Evolutionary conservation across 2,113 vertebrate species (phyloP).

Genomic region (Leptobrachium ailaonicum): DNA sequence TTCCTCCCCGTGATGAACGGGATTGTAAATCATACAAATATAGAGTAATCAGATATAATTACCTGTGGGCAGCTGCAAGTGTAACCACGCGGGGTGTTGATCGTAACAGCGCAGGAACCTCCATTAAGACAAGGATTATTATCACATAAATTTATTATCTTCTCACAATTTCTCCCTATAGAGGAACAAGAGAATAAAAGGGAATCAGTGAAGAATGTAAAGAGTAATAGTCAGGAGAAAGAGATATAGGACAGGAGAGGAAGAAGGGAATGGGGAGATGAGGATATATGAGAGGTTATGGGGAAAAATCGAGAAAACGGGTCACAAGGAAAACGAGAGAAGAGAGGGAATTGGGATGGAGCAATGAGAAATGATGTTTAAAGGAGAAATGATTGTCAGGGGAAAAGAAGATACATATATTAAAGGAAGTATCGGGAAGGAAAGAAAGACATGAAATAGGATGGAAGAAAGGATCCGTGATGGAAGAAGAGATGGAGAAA

Average conservation of each 20-base stretch:
- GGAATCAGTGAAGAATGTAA: conserved; percentile 59
- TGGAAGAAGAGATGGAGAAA: neutral
- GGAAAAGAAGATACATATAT: no score
- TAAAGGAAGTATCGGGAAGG: neutral
- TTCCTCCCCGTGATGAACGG: no score
- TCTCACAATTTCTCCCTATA: conserved; percentile 61
- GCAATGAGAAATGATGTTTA: neutral
- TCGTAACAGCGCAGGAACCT: conserved; percentile 53
- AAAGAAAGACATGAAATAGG: no score
- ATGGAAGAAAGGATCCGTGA: no score
- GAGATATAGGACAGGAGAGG: neutral
- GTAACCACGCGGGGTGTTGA: conserved; percentile 53
- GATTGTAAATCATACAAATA: no score
- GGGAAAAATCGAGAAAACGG: neutral
- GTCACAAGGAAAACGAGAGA: no score
- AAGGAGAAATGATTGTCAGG: neutral
- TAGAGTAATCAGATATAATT: conserved; percentile 47
- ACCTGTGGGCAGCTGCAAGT: conserved; percentile 63
- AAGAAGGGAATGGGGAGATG: neutral
- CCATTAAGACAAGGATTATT: conserved; percentile 62
- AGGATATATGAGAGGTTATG: neutral
- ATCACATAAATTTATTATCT: conserved; percentile 57
- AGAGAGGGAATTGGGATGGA: no score
- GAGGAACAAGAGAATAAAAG: neutral
- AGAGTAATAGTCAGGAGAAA: conserved; percentile 32